Percentiles rank a stretch among this genome's conserved stretches.
These are phyloP conservation scores for Myotis lucifugus DNA, from an alignment of 2,113 vertebrate species.

Conservation along the genomic window DNA sequence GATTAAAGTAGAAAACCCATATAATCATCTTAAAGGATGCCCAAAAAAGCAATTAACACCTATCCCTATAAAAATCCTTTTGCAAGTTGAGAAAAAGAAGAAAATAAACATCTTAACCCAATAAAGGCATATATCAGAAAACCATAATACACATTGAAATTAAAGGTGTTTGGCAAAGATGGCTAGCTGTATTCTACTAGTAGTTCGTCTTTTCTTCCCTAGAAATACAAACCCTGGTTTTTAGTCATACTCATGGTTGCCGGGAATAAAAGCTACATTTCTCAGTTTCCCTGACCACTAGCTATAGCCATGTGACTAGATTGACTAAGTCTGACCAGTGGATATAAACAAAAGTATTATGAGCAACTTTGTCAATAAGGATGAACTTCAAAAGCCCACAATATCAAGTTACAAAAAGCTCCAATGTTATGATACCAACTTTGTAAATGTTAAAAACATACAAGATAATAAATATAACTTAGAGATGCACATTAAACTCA, in stretches of 20 bases:
- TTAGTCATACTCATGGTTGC: background rate
- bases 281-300: background rate
- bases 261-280: constrained; percentile 23
- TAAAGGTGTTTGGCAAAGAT: constrained; percentile 30
- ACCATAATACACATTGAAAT: background rate
- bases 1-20: constrained; percentile 9
- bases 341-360: constrained; percentile 8
- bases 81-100: background rate
- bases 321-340: background rate
- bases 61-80: constrained; percentile 14
- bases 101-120: background rate
- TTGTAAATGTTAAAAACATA: background rate
- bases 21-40: constrained; percentile 33
- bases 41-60: background rate
- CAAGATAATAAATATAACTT: background rate
- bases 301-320: background rate
- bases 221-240: background rate
- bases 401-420: constrained; percentile 32
- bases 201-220: background rate
- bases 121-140: constrained; percentile 44
- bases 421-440: background rate
- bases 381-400: constrained; percentile 32
- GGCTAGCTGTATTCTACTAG: background rate
- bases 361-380: background rate
- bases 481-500: background rate